These are phyloP conservation scores for Notarius quadriscutis DNA, from an alignment of 2,113 vertebrate genomes.

Conservation along the genomic window DNA sequence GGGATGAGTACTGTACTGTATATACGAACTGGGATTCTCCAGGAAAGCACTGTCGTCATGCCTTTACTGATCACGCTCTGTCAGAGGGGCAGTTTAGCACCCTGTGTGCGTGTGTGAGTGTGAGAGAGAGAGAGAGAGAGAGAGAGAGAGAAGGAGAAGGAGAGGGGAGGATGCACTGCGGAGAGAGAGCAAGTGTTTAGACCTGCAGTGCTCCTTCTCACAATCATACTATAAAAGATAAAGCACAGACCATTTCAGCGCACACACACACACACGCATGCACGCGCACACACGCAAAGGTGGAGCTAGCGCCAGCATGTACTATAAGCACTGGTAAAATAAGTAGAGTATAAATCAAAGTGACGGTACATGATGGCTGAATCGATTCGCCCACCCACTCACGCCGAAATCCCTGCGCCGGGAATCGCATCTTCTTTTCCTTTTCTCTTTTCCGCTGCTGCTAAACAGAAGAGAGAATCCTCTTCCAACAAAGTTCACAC, in stretches of 20 bases:
- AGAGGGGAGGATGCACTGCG: constrained; percentile 49
- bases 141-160: neutral
- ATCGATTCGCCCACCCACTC: constrained; percentile 48
- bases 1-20: too few species aligned
- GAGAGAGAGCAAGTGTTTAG: constrained; percentile 51
- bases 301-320: neutral
- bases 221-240: neutral
- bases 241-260: neutral
- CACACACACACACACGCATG: constrained; percentile 7
- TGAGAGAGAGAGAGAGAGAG: constrained; percentile 1
- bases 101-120: constrained; percentile 4
- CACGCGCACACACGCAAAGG: neutral
- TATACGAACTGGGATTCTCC: constrained; percentile 27
- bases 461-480: neutral
- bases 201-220: constrained; percentile 49
- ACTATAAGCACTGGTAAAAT: constrained; percentile 16
- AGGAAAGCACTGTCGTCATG: constrained; percentile 5
- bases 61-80: neutral
- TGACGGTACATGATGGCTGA: constrained; percentile 56
- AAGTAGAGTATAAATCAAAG: constrained; percentile 44
- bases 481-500: neutral
- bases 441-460: neutral
- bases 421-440: neutral
- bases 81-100: neutral
- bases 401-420: constrained; percentile 26